A percentile compares a stretch with the other conserved stretches of the same genome.
Evolutionary conservation across 2,888 invertebrate species (phyloP).

Genomic region (Plagiodera versicolora): DNA sequence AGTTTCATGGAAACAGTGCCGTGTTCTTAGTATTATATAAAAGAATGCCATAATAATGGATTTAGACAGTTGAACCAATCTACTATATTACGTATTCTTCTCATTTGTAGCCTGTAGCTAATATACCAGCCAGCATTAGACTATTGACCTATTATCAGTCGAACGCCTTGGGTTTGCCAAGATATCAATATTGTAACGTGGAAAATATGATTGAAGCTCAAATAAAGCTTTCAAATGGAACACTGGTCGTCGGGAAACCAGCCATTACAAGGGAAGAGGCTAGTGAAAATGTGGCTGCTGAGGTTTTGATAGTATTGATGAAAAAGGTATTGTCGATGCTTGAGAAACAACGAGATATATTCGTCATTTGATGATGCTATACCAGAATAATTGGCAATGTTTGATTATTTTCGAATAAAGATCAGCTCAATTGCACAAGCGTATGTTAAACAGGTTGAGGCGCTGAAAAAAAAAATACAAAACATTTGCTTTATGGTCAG

Average conservation of each 20-base stretch:
- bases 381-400: too few relatives aligned
- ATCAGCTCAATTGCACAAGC: too few relatives aligned
- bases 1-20: too few relatives aligned
- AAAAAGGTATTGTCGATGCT: slow-evolving; percentile 36
- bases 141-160: slow-evolving; percentile 55
- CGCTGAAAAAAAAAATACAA: too few relatives aligned
- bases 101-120: slow-evolving; percentile 34
- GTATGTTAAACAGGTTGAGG: too few relatives aligned
- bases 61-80: background rate
- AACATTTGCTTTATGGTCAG: too few relatives aligned
- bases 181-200: slow-evolving; percentile 54
- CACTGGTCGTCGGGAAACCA: slow-evolving; percentile 55
- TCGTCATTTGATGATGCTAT: too few relatives aligned
- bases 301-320: slow-evolving; percentile 44
- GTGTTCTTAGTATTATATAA: too few relatives aligned
- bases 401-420: too few relatives aligned
- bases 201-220: slow-evolving; percentile 51
- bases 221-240: slow-evolving; percentile 56
- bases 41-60: too few relatives aligned
- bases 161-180: slow-evolving; percentile 53
- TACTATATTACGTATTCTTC: background rate
- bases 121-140: slow-evolving; percentile 44
- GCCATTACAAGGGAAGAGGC: slow-evolving; percentile 56
- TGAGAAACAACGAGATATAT: too few relatives aligned
- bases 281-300: slow-evolving; percentile 55